Conservation (phyloP, 1,140 invertebrate species). For the Eurosta solidaginis region DNA sequence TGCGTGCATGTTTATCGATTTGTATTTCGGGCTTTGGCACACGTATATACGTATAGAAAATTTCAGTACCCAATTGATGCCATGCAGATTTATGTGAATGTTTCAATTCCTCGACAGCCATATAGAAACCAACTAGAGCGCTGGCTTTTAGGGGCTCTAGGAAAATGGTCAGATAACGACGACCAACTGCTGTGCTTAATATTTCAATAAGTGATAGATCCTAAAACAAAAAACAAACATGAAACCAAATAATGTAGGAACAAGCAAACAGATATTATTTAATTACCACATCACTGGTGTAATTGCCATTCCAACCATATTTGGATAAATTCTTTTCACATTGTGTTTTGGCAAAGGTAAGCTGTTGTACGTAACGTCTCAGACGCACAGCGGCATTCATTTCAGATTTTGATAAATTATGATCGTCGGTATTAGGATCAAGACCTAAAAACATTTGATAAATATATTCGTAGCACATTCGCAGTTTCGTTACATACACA, state of each 20-base stretch:
- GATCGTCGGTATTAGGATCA: slow-evolving; percentile 72
- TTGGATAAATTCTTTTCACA: slow-evolving; percentile 79
- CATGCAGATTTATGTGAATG: slow-evolving; percentile 72
- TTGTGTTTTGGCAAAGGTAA: slow-evolving; percentile 81
- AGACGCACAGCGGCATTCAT: slow-evolving; percentile 72
- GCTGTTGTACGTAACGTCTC: slow-evolving; percentile 78
- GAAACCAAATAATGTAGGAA: neutral
- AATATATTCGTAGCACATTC: too few relatives aligned
- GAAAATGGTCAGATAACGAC: slow-evolving; percentile 77
- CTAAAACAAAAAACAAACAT: slow-evolving; percentile 35
- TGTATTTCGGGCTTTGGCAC: slow-evolving; percentile 79
- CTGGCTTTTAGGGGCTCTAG: slow-evolving; percentile 80
- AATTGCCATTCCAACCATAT: slow-evolving; percentile 79
- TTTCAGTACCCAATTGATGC: slow-evolving; percentile 87
- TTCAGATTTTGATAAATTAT: slow-evolving; percentile 68
- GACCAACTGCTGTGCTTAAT: slow-evolving; percentile 72
- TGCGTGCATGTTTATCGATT: slow-evolving; percentile 63
- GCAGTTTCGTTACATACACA: too few relatives aligned
- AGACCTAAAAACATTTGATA: slow-evolving; percentile 57
- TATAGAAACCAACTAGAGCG: slow-evolving; percentile 82
- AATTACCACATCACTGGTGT: slow-evolving; percentile 62
- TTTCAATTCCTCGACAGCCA: slow-evolving; percentile 83
- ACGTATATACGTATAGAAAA: slow-evolving; percentile 86
- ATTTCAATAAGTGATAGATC: slow-evolving; percentile 70
- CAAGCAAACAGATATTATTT: neutral